Conservation (phyloP, 35 echinoderm and acorn worm genomes). For the Patiria miniata region DNA sequence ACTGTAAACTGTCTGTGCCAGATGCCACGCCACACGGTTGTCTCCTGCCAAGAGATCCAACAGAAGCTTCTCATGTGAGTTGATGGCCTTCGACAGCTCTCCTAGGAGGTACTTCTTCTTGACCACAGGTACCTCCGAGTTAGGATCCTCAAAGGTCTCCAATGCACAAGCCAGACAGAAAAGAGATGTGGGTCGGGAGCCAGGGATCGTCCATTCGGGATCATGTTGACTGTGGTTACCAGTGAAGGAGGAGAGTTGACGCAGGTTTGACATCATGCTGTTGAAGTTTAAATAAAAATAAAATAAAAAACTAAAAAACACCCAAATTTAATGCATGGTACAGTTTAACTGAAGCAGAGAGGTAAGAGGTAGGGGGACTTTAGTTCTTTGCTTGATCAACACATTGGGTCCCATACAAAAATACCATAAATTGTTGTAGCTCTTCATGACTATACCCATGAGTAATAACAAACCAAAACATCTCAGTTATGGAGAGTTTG, state of each 20-base stretch:
- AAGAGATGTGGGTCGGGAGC: conserved; percentile 24
- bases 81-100: conserved; percentile 49
- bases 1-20: conserved; percentile 47
- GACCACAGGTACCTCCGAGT: conserved; percentile 18
- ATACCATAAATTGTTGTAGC: too few relatives aligned
- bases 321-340: too few relatives aligned
- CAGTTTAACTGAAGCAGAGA: too few relatives aligned
- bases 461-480: too few relatives aligned
- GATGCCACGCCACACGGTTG: conserved; percentile 39
- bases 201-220: conserved; percentile 24
- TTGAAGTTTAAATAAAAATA: too few relatives aligned
- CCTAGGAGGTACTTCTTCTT: conserved; percentile 67
- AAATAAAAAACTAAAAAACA: too few relatives aligned
- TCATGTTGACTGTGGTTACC: conserved; percentile 23
- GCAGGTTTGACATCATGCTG: conserved; percentile 6
- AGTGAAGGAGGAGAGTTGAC: conserved; percentile 18
- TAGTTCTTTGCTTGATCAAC: too few relatives aligned
- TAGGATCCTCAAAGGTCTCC: conserved; percentile 54
- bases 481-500: too few relatives aligned
- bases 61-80: conserved; percentile 17
- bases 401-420: too few relatives aligned
- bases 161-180: conserved; percentile 56
- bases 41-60: conserved; percentile 41
- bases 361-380: too few relatives aligned
- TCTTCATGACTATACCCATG: too few relatives aligned